phyloP scores from a whole-genome alignment of 2,797 vertebrate species.

The Cynopterus sphinx region DNA sequence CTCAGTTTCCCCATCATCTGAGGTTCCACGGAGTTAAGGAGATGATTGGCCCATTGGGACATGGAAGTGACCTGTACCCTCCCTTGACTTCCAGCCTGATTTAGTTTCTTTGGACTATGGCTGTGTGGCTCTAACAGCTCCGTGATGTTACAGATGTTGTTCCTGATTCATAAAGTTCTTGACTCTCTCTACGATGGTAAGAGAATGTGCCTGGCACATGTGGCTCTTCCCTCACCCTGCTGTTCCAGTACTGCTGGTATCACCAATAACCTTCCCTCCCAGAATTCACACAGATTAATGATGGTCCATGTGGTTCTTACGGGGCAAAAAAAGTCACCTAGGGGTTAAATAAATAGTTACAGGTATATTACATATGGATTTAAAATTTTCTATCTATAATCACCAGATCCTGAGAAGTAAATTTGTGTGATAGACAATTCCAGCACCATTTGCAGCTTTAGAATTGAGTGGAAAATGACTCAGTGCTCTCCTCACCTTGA shows the following conservation, averaged over 20 bases:
- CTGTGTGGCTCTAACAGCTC: neutral
- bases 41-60: neutral
- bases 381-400: neutral
- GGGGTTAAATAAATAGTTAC: neutral
- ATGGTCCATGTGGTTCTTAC: neutral
- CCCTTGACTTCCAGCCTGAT: neutral
- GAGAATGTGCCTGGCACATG: neutral
- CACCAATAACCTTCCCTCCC: neutral
- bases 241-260: neutral
- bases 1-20: neutral
- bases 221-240: neutral
- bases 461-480: neutral
- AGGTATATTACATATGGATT: neutral
- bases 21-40: neutral
- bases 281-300: neutral
- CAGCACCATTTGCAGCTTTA: neutral
- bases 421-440: neutral
- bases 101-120: neutral
- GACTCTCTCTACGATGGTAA: neutral
- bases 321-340: neutral
- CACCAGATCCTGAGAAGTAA: neutral
- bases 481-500: neutral
- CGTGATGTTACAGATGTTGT: neutral
- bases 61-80: neutral
- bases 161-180: neutral